phyloP scores from a whole-genome alignment of 2,888 invertebrate species.

The Mantis religiosa region DNA sequence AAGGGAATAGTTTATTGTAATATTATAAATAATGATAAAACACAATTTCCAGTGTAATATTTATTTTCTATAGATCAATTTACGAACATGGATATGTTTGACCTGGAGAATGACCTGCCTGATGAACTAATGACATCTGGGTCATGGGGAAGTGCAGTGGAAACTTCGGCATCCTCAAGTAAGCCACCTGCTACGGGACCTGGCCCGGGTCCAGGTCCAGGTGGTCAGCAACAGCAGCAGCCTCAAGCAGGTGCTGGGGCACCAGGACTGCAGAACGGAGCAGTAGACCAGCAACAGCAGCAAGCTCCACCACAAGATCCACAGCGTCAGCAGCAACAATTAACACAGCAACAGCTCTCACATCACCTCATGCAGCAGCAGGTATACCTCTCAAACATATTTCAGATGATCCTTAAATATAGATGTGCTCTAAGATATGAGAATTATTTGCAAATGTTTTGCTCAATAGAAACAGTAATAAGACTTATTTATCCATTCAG shows the following conservation, averaged over 20 bases:
- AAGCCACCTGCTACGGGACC: conserved; percentile 81
- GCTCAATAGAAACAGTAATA: too few relatives aligned
- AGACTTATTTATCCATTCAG: too few relatives aligned
- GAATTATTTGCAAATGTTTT: too few relatives aligned
- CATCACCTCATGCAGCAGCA: conserved; percentile 24
- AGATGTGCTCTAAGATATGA: too few relatives aligned
- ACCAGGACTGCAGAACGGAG: conserved; percentile 52
- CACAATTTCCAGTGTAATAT: background rate
- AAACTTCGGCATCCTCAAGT: conserved; percentile 54
- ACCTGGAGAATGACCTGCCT: conserved; percentile 87
- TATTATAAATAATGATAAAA: background rate
- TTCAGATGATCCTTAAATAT: too few relatives aligned
- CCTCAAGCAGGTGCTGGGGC: conserved; percentile 32
- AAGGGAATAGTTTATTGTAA: background rate
- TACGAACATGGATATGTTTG: conserved; percentile 80
- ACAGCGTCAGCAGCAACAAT: conserved; percentile 44
- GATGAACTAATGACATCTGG: conserved; percentile 79
- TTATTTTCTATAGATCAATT: conserved; percentile 53
- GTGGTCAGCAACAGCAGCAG: conserved; percentile 11
- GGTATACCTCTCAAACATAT: background rate
- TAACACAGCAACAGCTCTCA: conserved; percentile 57
- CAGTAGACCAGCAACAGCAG: conserved; percentile 28
- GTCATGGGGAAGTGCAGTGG: conserved; percentile 57
- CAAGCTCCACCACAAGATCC: conserved; percentile 25
- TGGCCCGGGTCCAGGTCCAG: conserved; percentile 54